phyloP scores from a whole-genome alignment of 2,797 vertebrate genomes.

The Pogonophryne albipinna region DNA sequence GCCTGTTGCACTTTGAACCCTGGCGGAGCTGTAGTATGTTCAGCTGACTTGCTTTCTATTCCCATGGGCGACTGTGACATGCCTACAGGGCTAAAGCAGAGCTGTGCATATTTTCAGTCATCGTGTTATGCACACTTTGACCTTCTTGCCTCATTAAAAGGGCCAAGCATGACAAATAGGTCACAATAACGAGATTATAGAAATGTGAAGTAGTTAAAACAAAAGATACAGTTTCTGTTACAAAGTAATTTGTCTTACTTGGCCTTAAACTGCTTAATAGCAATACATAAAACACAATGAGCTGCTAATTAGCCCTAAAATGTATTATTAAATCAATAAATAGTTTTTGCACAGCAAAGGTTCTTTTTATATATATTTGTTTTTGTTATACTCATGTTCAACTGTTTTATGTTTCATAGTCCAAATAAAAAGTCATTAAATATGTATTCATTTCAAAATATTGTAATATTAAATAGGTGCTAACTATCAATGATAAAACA shows the following conservation, averaged over 20 bases:
- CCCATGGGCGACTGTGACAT: slow-evolving; percentile 15
- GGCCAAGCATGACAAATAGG: slow-evolving; percentile 43
- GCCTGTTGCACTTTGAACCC: slow-evolving; percentile 48
- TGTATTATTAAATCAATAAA: neutral
- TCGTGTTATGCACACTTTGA: slow-evolving; percentile 19
- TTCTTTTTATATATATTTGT: no score
- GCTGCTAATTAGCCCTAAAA: neutral
- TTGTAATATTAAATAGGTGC: neutral
- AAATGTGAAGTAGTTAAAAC: slow-evolving; percentile 10
- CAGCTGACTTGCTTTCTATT: slow-evolving; percentile 60
- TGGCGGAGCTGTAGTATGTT: slow-evolving; percentile 31
- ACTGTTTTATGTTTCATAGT: neutral
- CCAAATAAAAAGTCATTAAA: neutral
- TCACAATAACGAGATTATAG: slow-evolving; percentile 44
- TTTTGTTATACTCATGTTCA: neutral
- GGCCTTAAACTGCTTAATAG: neutral
- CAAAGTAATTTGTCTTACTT: neutral
- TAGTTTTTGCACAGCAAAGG: neutral
- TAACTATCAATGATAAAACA: neutral
- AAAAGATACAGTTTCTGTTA: neutral
- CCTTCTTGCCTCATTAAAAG: slow-evolving; percentile 30
- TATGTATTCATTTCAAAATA: no score
- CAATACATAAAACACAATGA: neutral
- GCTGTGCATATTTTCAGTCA: slow-evolving; percentile 31
- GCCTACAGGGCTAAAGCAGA: slow-evolving; percentile 32